These are phyloP conservation scores for Didymodactylos carnosus DNA, from an alignment of 2,888 invertebrate species.

Conservation along the genomic window DNA sequence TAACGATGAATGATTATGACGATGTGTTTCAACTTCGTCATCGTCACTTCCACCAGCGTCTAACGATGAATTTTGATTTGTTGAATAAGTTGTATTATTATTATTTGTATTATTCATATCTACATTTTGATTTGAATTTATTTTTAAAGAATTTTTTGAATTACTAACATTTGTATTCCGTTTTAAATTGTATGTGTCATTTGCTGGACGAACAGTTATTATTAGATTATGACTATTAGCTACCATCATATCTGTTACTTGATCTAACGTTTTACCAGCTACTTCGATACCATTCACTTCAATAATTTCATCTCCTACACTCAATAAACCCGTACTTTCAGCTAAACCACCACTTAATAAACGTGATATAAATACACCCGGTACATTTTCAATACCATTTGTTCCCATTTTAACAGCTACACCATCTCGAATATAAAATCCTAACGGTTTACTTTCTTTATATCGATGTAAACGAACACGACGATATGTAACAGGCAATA, in stretches of 20 bases:
- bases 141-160: neutral
- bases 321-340: constrained; percentile 75
- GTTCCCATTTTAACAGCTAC: constrained; percentile 30
- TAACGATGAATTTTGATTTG: neutral
- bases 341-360: constrained; percentile 89
- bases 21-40: neutral
- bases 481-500: constrained; percentile 89
- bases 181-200: constrained; percentile 45
- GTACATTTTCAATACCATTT: constrained; percentile 40
- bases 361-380: constrained; percentile 93
- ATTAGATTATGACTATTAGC: constrained; percentile 96
- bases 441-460: constrained; percentile 85
- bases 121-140: constrained; percentile 15
- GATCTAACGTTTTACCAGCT: constrained; percentile 45
- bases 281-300: constrained; percentile 99
- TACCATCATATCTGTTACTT: constrained; percentile 99
- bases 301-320: constrained; percentile 95
- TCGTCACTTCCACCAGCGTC: neutral
- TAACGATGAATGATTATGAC: neutral
- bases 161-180: neutral
- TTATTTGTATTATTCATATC: neutral
- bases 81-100: neutral
- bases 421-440: constrained; percentile 73
- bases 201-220: constrained; percentile 93
- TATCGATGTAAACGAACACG: constrained; percentile 53